Evolutionary conservation across 2,888 invertebrate species (phyloP).

Genomic region (Dermolepida albohirtum): DNA sequence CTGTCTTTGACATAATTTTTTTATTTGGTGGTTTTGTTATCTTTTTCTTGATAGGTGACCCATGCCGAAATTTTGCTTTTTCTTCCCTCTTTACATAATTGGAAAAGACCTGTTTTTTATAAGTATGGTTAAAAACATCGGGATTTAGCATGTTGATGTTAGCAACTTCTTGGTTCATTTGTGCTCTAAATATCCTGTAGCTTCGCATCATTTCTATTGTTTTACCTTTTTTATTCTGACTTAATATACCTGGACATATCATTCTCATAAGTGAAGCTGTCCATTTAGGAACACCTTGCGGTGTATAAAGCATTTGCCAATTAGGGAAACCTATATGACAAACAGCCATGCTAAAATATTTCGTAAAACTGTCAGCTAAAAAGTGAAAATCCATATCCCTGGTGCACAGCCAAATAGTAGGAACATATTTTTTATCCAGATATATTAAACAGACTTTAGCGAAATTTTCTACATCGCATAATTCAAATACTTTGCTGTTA

Average conservation of each 20-base stretch:
- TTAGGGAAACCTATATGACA: slow-evolving; percentile 90
- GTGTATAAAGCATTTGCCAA: slow-evolving; percentile 74
- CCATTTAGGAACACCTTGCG: slow-evolving; percentile 56
- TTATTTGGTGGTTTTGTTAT: neutral
- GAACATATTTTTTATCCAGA: slow-evolving; percentile 53
- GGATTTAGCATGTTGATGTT: slow-evolving; percentile 37
- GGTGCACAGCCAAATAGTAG: slow-evolving; percentile 58
- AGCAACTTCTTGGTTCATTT: slow-evolving; percentile 3
- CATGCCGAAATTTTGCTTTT: neutral
- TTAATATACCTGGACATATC: slow-evolving; percentile 79
- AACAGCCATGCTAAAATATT: slow-evolving; percentile 89
- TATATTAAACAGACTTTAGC: slow-evolving; percentile 58
- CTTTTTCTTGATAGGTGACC: neutral
- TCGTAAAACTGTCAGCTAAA: slow-evolving; percentile 83
- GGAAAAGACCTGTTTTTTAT: slow-evolving; percentile 2
- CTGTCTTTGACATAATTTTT: neutral
- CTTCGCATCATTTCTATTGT: slow-evolving; percentile 30
- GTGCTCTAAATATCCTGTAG: slow-evolving; percentile 10
- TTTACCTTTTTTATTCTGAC: slow-evolving; percentile 9
- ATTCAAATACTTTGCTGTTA: slow-evolving; percentile 58
- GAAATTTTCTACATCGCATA: slow-evolving; percentile 52
- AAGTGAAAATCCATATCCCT: slow-evolving; percentile 77
- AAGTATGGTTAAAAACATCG: slow-evolving; percentile 24
- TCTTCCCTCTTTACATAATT: slow-evolving; percentile 6
- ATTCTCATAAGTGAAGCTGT: slow-evolving; percentile 77